Percentiles rank a stretch among this genome's conserved stretches.
These are phyloP conservation scores for Antheraea mylitta DNA, from an alignment of 1,140 invertebrate genomes.

Conservation along the genomic window DNA sequence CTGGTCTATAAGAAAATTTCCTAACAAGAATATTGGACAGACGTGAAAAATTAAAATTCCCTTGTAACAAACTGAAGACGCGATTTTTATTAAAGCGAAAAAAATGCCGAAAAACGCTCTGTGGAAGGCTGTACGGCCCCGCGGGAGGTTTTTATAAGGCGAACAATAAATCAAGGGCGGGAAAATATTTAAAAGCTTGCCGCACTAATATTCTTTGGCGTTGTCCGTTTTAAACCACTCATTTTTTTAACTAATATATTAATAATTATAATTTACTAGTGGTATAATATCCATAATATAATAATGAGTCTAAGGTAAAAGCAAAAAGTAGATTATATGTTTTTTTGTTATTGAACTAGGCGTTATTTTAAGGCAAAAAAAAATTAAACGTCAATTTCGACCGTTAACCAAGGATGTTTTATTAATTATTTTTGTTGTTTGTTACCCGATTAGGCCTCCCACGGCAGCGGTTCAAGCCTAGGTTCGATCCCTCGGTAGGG, in stretches of 20 bases:
- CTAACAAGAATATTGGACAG: constrained; percentile 52
- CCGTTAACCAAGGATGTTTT: too few relatives aligned
- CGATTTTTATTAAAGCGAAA: constrained; percentile 69
- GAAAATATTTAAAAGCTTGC: constrained; percentile 72
- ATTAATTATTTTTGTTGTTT: too few relatives aligned
- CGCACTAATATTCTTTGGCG: constrained; percentile 46
- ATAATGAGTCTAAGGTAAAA: too few relatives aligned
- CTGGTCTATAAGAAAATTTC: constrained; percentile 37
- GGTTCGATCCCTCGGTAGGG: too few relatives aligned
- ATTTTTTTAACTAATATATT: not conserved
- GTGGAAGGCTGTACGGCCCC: constrained; percentile 50
- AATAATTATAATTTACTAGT: too few relatives aligned
- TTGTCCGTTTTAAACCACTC: constrained; percentile 15
- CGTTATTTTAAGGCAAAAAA: too few relatives aligned
- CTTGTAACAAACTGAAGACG: constrained; percentile 50
- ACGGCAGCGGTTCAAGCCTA: too few relatives aligned
- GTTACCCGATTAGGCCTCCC: too few relatives aligned
- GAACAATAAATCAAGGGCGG: constrained; percentile 68
- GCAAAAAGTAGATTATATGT: too few relatives aligned
- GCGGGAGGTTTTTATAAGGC: constrained; percentile 69
- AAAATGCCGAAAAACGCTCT: constrained; percentile 61
- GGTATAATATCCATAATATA: too few relatives aligned
- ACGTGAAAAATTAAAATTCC: constrained; percentile 62
- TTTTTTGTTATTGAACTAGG: too few relatives aligned
- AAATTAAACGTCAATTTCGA: too few relatives aligned